Evolutionary conservation across 2,797 vertebrate genomes (phyloP).

Genomic region (Odontamblyopus rebecca): DNA sequence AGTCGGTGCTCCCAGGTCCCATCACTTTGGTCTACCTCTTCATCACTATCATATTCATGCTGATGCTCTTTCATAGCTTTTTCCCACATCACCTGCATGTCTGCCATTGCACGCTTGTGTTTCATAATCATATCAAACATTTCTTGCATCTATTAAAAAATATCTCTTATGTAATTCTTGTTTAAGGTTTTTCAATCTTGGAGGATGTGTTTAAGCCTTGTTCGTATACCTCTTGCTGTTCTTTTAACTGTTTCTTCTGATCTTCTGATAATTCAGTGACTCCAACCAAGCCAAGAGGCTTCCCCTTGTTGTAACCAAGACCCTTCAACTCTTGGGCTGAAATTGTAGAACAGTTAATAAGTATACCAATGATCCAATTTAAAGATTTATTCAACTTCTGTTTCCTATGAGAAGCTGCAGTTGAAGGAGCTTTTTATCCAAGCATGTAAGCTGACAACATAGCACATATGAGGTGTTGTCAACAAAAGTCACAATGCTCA

Average conservation of each 20-base stretch:
- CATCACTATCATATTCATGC: constrained; percentile 96
- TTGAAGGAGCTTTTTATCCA: not conserved
- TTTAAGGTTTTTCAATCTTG: not conserved
- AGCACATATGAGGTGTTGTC: not conserved
- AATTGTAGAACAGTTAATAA: constrained; percentile 34
- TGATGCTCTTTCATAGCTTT: constrained; percentile 91
- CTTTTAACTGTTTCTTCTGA: constrained; percentile 91
- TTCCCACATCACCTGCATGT: constrained; percentile 97
- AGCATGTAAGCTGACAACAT: not conserved
- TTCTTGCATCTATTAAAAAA: constrained; percentile 90
- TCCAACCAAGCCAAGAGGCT: constrained; percentile 89
- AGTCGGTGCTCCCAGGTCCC: constrained; percentile 98
- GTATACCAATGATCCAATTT: not conserved
- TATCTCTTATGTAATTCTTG: not conserved
- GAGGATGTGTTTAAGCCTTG: not conserved
- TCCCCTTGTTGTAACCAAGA: constrained; percentile 91
- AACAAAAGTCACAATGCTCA: not conserved
- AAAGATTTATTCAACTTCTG: not conserved
- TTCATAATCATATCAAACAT: constrained; percentile 99
- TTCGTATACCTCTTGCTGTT: constrained; percentile 89
- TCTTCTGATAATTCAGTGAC: constrained; percentile 92
- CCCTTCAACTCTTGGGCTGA: constrained; percentile 89
- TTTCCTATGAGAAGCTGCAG: not conserved
- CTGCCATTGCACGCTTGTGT: constrained; percentile 95
- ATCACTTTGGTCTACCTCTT: constrained; percentile 87